These are phyloP conservation scores for Apotomis turbidana DNA, from an alignment of 2,888 invertebrate genomes.

Conservation along the genomic window DNA sequence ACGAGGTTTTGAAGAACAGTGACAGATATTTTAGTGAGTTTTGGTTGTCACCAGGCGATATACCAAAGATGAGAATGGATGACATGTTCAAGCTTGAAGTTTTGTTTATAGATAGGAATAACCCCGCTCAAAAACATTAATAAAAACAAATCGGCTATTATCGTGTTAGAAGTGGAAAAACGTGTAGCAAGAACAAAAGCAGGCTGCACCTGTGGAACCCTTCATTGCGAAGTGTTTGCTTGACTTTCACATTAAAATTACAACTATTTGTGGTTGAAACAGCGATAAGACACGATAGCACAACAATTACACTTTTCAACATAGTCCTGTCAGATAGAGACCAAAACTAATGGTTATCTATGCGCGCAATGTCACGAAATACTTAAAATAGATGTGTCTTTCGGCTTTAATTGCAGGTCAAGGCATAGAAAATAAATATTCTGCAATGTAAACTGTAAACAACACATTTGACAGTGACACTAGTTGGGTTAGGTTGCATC, in stretches of 20 bases:
- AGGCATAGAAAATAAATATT: background rate
- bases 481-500: background rate
- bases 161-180: background rate
- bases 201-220: slow-evolving; percentile 73
- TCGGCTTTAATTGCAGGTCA: background rate
- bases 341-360: background rate
- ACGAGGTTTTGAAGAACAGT: no score
- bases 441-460: background rate
- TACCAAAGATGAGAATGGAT: no score
- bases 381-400: background rate
- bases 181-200: background rate
- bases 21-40: no score
- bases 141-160: background rate
- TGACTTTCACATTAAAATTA: slow-evolving; percentile 61
- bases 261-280: slow-evolving; percentile 55
- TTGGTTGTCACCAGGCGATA: no score
- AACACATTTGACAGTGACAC: no score
- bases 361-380: background rate
- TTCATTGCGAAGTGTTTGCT: slow-evolving; percentile 61
- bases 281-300: slow-evolving; percentile 37
- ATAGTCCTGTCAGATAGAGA: background rate
- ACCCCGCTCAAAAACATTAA: no score
- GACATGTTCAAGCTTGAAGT: no score
- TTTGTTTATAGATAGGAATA: no score
- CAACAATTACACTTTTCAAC: slow-evolving; percentile 11